These are phyloP conservation scores for Radopholus similis DNA, from an alignment of 1,140 invertebrate species.

Conservation along the genomic window DNA sequence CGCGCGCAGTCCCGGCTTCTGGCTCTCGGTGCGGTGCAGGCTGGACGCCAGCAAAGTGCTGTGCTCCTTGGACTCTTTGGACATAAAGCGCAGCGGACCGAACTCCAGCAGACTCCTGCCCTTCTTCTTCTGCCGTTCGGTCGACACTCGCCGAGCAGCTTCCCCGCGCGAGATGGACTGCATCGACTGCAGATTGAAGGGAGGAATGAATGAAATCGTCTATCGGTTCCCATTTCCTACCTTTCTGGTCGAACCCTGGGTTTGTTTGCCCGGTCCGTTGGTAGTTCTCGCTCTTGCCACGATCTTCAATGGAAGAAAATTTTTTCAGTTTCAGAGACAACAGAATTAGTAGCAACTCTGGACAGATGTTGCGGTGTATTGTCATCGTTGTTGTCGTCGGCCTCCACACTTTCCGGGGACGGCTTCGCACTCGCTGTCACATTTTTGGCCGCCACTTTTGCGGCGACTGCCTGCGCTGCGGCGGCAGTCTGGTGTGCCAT, in stretches of 20 bases:
- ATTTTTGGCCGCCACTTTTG: too few species aligned
- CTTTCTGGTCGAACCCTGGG: too few species aligned
- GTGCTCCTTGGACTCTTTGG: not conserved
- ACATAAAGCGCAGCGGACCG: slow-evolving; percentile 14
- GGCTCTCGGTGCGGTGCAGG: slow-evolving; percentile 1
- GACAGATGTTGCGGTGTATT: too few species aligned
- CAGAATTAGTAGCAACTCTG: too few species aligned
- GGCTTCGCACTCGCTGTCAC: too few species aligned
- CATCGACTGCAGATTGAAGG: too few species aligned
- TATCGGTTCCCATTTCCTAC: not conserved
- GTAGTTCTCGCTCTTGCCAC: not conserved
- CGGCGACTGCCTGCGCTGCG: not conserved
- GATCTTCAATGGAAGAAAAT: too few species aligned
- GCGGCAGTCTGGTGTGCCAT: not conserved
- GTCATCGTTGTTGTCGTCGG: too few species aligned
- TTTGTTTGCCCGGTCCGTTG: not conserved
- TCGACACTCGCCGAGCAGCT: not conserved
- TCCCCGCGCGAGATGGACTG: not conserved
- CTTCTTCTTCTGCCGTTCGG: not conserved
- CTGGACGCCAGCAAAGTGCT: not conserved
- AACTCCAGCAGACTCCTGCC: slow-evolving; percentile 9
- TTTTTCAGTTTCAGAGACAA: too few species aligned
- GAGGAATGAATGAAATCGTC: not conserved
- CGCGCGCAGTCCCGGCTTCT: slow-evolving; percentile 13
- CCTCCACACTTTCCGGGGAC: too few species aligned